These are phyloP conservation scores for Apistogramma diplotaenia DNA, from an alignment of 2,113 vertebrate genomes.

Conservation along the genomic window DNA sequence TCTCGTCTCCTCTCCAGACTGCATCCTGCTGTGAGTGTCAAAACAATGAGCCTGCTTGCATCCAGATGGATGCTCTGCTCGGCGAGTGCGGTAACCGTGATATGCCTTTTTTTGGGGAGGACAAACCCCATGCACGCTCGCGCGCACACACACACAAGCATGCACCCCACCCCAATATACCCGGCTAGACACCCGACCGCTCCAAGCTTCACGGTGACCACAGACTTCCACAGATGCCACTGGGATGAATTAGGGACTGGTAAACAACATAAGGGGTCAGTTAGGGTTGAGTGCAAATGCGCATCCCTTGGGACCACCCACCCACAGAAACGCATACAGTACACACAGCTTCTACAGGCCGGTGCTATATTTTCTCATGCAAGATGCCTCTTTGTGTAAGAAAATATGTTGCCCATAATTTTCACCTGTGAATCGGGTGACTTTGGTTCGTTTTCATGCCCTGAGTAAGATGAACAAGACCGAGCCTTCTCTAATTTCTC, in stretches of 20 bases:
- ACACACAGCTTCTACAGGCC: constrained; percentile 6
- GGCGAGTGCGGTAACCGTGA: constrained; percentile 33
- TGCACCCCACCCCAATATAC: neutral
- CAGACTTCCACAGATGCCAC: constrained; percentile 41
- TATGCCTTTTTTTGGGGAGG: constrained; percentile 13
- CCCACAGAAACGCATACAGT: neutral
- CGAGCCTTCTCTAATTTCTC: neutral
- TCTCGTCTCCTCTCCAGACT: constrained; percentile 53
- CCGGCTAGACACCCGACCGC: neutral
- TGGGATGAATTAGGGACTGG: constrained; percentile 45
- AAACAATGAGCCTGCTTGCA: constrained; percentile 62
- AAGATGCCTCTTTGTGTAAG: neutral
- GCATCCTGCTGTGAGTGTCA: constrained; percentile 68
- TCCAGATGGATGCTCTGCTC: constrained; percentile 69
- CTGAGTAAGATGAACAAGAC: neutral
- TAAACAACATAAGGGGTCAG: constrained; percentile 57
- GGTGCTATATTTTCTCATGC: neutral
- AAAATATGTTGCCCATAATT: neutral
- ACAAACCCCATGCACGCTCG: neutral
- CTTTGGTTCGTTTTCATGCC: no score
- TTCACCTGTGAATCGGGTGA: neutral
- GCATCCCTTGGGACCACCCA: constrained; percentile 51
- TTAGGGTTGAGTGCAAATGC: constrained; percentile 37
- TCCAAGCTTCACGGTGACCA: constrained; percentile 8
- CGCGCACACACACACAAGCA: neutral